Conservation (phyloP, 2,888 invertebrate species). For the Esperia sulphurella region DNA sequence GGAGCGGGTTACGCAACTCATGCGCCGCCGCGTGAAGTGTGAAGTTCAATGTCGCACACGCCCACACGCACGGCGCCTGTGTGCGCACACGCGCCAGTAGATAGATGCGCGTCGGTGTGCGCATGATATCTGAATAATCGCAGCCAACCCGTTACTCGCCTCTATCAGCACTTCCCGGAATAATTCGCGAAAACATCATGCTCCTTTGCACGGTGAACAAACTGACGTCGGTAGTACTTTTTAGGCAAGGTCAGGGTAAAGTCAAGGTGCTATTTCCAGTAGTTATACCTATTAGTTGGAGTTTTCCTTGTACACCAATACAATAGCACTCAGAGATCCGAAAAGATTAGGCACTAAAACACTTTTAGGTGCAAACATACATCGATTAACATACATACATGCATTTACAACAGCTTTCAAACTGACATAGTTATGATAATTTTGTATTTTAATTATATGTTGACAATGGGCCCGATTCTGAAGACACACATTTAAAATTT, state of each 20-base stretch:
- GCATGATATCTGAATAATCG: slow-evolving; percentile 63
- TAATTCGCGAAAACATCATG: slow-evolving; percentile 65
- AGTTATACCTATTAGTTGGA: slow-evolving; percentile 13
- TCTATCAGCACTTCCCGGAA: slow-evolving; percentile 71
- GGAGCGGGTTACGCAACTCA: slow-evolving; percentile 65
- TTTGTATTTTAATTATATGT: no score
- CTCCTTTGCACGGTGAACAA: slow-evolving; percentile 47
- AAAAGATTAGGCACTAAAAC: no score
- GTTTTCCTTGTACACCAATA: slow-evolving; percentile 10
- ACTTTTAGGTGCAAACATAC: no score
- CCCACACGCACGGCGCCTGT: slow-evolving; percentile 37
- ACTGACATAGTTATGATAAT: no score
- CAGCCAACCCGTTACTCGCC: slow-evolving; percentile 71
- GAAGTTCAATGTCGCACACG: slow-evolving; percentile 77
- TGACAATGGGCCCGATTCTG: no score
- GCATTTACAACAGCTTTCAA: no score
- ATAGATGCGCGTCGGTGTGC: slow-evolving; percentile 34
- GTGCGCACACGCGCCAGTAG: slow-evolving; percentile 24
- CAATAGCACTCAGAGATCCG: no score
- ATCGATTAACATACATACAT: no score
- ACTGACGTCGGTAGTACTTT: slow-evolving; percentile 47
- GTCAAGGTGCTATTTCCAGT: slow-evolving; percentile 48
- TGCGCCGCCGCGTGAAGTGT: slow-evolving; percentile 71
- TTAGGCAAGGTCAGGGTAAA: slow-evolving; percentile 68
- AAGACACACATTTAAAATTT: no score